These are phyloP conservation scores for Vireo altiloquus DNA, from an alignment of 2,113 vertebrate genomes.

Conservation along the genomic window DNA sequence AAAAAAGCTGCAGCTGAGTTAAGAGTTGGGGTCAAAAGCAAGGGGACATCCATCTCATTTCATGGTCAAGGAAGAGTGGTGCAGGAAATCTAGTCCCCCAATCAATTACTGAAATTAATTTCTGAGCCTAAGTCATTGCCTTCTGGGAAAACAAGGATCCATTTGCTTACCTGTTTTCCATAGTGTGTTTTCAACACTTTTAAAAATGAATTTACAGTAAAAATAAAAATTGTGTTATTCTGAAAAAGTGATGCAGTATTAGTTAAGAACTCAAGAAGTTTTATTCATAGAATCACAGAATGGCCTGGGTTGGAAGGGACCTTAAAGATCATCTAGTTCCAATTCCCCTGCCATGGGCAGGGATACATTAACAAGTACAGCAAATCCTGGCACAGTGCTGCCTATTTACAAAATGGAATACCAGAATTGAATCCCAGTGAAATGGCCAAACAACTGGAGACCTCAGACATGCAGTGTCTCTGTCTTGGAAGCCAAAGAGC, in stretches of 20 bases:
- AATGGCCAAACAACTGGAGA: neutral
- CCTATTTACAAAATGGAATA: neutral
- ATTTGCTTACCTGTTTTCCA: neutral
- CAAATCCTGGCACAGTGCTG: neutral
- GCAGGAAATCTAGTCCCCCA: neutral
- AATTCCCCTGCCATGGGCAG: neutral
- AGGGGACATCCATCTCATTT: neutral
- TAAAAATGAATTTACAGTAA: neutral
- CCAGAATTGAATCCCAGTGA: neutral
- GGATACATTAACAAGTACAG: neutral
- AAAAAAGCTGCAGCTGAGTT: neutral
- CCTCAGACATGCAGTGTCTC: neutral
- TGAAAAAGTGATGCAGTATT: neutral
- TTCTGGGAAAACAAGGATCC: neutral
- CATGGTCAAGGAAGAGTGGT: neutral
- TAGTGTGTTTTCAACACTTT: neutral
- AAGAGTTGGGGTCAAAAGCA: neutral
- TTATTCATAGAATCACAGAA: neutral
- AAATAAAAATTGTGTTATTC: neutral
- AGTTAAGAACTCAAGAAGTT: neutral
- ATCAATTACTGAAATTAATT: conserved; percentile 1
- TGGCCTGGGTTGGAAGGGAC: neutral
- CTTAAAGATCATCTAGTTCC: neutral
- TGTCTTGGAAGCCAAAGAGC: neutral
- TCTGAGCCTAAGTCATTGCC: neutral